Base-by-base conservation (phyloP, 2,797 vertebrate species). In the Kryptopterus vitreolus region DNA sequence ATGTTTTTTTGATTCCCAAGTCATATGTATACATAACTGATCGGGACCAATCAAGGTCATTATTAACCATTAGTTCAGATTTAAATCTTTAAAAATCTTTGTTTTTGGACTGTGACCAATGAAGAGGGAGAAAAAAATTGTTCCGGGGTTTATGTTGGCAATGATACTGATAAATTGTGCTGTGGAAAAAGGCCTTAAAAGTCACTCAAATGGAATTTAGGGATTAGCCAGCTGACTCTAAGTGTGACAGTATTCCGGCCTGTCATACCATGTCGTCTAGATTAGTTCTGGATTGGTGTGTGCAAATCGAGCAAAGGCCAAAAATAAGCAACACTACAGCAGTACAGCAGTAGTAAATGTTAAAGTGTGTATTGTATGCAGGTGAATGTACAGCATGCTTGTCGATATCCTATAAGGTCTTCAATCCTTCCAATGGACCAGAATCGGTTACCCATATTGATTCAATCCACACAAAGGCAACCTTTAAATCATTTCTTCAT, bases 171-270 rank as follows among this genome's bases (percentile, higher is more conserved):
- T 35, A 72, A 55, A 53, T 33, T 53, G 48, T 53, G 18, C 20
- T 1, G 6, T 12, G 29, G 15, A 20, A 58, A 57, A 43, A n/a
- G 9, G 16, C 52, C 52, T 24, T 57, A 22, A 73, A 55, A 38
- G 57, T 75, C 72, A 79, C 57, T 57, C 46, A 29, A 65, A 75
- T 52, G 48, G 62, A 75, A 79, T 79, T 68, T 55, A 52, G 46
- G 59, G 68, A 82, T 82, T 76, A 79, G 53, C 43, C 55, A 79
- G 77, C 68, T 57, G 81, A 75, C 31, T 48, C 76, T 52, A 53
- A 58, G 48, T 58, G 43, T 12, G 3, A 58, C 62, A 57, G 46
- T 24, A 63, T 61, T 74, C 53, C 50, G 70, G 65, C 77, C 52
- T 66, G 76, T 53, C 63, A 29, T 31, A 65, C 29, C 46, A 77